Conservation (phyloP, 2,797 vertebrate species). For the Trachurus trachurus region DNA sequence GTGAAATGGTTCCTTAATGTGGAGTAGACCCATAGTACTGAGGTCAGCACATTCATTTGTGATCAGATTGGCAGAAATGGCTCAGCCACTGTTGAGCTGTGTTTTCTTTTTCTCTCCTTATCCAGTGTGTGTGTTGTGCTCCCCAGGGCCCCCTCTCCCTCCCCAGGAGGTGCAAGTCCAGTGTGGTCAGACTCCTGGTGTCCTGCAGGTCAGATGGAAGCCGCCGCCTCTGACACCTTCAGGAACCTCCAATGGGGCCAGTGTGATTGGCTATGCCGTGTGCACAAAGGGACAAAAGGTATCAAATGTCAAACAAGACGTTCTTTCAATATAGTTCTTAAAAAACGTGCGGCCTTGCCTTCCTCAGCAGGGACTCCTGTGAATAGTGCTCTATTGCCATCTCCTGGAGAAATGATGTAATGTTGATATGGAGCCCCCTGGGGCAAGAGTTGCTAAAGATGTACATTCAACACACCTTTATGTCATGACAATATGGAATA, state of each 20-base stretch:
- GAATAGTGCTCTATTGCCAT: slow-evolving; percentile 70
- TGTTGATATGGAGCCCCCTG: slow-evolving; percentile 15
- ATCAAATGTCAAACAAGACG: slow-evolving; percentile 42
- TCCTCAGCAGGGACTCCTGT: not conserved
- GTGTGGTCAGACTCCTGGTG: slow-evolving; percentile 87
- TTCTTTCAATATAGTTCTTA: slow-evolving; percentile 1
- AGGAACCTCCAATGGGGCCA: slow-evolving; percentile 95
- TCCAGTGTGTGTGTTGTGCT: slow-evolving; percentile 55
- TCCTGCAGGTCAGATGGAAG: slow-evolving; percentile 94
- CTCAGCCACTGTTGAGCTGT: slow-evolving; percentile 24
- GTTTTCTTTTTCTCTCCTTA: slow-evolving; percentile 44
- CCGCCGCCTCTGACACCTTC: slow-evolving; percentile 90
- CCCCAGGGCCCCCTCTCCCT: slow-evolving; percentile 92
- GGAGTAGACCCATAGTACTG: slow-evolving; percentile 7
- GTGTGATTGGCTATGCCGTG: slow-evolving; percentile 94
- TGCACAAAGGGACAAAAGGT: slow-evolving; percentile 97
- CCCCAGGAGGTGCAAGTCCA: slow-evolving; percentile 94
- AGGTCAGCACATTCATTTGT: slow-evolving; percentile 46
- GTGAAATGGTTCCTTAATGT: slow-evolving; percentile 32
- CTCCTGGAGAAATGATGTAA: slow-evolving; percentile 71
- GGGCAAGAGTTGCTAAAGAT: slow-evolving; percentile 21
- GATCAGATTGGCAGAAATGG: slow-evolving; percentile 32
- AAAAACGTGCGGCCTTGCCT: not conserved
- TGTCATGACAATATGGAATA: not conserved
- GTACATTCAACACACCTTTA: not conserved